A percentile compares a stretch with the other conserved stretches of the same genome.
These are phyloP conservation scores for Oscheius sp. DNA, from an alignment of 1,140 invertebrate genomes.

Conservation along the genomic window DNA sequence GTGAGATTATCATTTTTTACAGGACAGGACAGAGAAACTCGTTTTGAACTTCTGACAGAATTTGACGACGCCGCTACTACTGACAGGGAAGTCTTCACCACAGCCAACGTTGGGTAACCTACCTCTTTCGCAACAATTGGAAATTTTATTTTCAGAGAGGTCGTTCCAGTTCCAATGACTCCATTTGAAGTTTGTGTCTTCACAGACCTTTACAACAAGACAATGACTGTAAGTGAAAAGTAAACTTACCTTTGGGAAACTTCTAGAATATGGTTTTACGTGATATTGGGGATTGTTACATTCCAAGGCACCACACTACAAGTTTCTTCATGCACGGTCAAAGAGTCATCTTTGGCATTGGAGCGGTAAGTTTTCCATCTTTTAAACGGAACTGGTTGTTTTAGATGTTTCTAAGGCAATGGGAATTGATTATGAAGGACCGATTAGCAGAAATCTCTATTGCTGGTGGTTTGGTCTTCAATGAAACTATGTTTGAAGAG, in stretches of 20 bases:
- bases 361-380: background rate
- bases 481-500: constrained; percentile 16
- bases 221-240: background rate
- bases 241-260: background rate
- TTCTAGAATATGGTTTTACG: background rate
- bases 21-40: constrained; percentile 29
- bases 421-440: constrained; percentile 18
- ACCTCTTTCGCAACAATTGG: background rate
- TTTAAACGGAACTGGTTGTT: background rate
- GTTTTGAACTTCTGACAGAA: constrained; percentile 8
- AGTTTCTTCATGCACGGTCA: background rate
- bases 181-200: background rate
- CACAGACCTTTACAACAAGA: background rate
- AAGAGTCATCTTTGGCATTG: background rate
- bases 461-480: constrained; percentile 24
- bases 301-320: background rate
- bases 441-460: constrained; percentile 19
- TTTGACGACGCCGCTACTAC: background rate
- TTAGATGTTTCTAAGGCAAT: constrained; percentile 20
- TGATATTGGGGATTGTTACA: background rate
- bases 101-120: constrained; percentile 6
- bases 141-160: background rate
- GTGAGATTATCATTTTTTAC: background rate
- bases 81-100: constrained; percentile 5
- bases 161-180: background rate